Base-by-base conservation (phyloP, 2,113 vertebrate species). In the Andinoacara biseriatus region DNA sequence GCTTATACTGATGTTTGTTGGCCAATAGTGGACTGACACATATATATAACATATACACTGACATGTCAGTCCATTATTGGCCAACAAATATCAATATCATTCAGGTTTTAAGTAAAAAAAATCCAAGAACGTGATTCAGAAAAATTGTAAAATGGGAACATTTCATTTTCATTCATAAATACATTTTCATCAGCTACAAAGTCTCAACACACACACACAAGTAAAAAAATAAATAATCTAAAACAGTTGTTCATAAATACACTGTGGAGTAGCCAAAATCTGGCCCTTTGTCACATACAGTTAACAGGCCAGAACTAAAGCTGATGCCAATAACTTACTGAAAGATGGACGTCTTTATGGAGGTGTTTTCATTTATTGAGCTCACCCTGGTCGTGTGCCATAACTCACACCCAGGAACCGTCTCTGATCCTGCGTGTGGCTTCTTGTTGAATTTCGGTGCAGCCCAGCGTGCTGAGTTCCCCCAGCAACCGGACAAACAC, bases 401-500 rank as follows among this genome's bases (percentile, higher is more conserved):
- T 38, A 75, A n/a, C 75, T 69, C 59, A 40, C 78, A 76, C 31
- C 78, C 83, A 56, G 60, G 79, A 10, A 26, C 87, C 24, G 83
- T 31, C 58, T 6, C 59, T 54, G 20, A 35, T 33, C 62, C 76
- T 40, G 82, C 93, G 60, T 91, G 92, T 82, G 78, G 84, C 80
- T 61, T 90, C 90, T 91, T 94, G 91, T 91, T 67, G 26, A 43
- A 87, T 82, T 81, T 40, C 35, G 11, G 75, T 20, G 65, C 56
- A 69, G 60, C 38, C 67, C 89, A 80, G 86, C 67, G 58, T 83
- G 86, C 85, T 38, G 74, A 43, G 90, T 93, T 91, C 3, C 92
- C 90, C 1, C 76, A 75, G 92, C 89, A 92, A 93, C 91, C 56
- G 58, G 15, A 77, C 87, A 92, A 89, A 93, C 89, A 92, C 49